These are phyloP conservation scores for Scelioninae gen. 1 DNA, from an alignment of 2,888 invertebrate species.

Conservation along the genomic window DNA sequence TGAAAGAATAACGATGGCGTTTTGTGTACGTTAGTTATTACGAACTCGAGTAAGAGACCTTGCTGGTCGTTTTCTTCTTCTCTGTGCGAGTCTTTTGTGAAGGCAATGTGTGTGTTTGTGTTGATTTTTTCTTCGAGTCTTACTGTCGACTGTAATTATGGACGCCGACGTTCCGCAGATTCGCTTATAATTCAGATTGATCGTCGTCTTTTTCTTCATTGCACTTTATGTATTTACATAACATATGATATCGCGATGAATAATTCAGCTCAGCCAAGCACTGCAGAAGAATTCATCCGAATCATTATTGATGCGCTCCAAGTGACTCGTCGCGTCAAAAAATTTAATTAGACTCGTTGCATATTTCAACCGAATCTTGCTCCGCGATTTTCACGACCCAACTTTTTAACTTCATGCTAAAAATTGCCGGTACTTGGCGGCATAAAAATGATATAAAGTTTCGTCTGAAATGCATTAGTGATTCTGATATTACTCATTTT, in stretches of 20 bases:
- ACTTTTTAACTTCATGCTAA: conserved; percentile 24
- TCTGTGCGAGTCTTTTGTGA: conserved; percentile 5
- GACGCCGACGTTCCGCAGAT: conserved; percentile 55
- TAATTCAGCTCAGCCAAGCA: conserved; percentile 57
- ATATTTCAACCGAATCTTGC: conserved; percentile 46
- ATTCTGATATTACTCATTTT: too few species aligned
- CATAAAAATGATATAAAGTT: neutral
- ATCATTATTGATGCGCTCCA: conserved; percentile 56
- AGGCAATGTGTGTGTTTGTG: conserved; percentile 7
- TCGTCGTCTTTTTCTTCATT: conserved; percentile 66
- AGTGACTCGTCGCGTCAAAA: conserved; percentile 51
- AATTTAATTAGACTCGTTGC: conserved; percentile 61
- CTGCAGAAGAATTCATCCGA: conserved; percentile 48
- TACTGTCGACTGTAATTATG: conserved; percentile 53
- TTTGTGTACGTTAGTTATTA: conserved; percentile 31
- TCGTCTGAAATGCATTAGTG: neutral
- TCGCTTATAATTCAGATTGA: conserved; percentile 67
- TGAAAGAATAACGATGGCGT: too few species aligned
- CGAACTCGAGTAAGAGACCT: neutral
- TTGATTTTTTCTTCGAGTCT: conserved; percentile 42
- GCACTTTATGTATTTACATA: conserved; percentile 66
- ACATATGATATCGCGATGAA: conserved; percentile 69
- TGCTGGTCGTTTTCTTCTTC: neutral
- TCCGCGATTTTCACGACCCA: conserved; percentile 12
- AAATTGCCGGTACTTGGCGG: neutral